phyloP scores from a whole-genome alignment of 2,113 vertebrate species.

The Oreocharis arfaki region DNA sequence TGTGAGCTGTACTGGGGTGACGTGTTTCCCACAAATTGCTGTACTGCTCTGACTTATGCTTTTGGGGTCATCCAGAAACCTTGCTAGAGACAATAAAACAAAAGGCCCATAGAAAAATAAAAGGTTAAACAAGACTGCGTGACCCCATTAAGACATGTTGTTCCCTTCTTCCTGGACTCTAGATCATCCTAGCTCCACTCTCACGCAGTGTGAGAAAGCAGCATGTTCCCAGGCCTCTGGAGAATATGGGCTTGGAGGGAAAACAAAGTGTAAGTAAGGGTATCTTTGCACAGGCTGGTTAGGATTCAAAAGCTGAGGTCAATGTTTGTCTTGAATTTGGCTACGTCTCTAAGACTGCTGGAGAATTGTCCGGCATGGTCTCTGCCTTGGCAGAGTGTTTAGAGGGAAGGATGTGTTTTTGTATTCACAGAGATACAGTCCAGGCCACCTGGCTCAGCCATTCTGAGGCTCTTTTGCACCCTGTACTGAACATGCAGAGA shows the following conservation, averaged over 20 bases:
- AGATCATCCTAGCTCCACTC: not conserved
- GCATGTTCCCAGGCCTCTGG: not conserved
- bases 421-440: not conserved
- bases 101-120: not conserved
- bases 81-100: not conserved
- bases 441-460: not conserved
- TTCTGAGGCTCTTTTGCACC: not conserved
- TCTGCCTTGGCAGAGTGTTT: not conserved
- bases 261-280: not conserved
- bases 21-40: not conserved
- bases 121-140: not conserved
- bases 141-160: not conserved
- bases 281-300: not conserved
- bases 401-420: not conserved
- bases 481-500: not conserved
- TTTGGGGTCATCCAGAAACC: not conserved
- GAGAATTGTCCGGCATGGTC: not conserved
- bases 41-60: not conserved
- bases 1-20: not conserved
- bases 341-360: not conserved
- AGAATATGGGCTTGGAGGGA: not conserved
- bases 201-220: not conserved
- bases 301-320: constrained; percentile 9
- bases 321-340: not conserved
- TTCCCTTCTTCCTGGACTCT: not conserved